Percentiles rank a stretch among this genome's conserved stretches.
These are phyloP conservation scores for Ophion costatus DNA, from an alignment of 2,888 invertebrate species.

Conservation along the genomic window DNA sequence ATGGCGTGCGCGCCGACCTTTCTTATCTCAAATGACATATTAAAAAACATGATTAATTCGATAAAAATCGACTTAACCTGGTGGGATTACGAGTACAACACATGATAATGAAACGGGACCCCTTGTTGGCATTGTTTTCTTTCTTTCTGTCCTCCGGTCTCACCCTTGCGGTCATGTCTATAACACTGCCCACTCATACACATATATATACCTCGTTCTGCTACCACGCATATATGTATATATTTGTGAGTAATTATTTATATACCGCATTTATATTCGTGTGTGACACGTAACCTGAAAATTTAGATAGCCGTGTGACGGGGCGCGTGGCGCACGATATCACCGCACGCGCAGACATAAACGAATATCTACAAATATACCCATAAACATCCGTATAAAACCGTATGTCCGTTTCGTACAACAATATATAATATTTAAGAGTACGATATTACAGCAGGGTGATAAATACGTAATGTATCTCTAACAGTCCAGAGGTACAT, in stretches of 20 bases:
- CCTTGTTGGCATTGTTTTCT: conserved; percentile 21
- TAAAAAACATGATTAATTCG: conserved; percentile 64
- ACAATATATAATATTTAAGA: not conserved
- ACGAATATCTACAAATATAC: conserved; percentile 9
- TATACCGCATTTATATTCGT: conserved; percentile 40
- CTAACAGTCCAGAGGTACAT: not conserved
- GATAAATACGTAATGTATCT: not conserved
- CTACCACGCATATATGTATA: no score
- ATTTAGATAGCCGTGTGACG: conserved; percentile 55
- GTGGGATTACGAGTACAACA: conserved; percentile 56
- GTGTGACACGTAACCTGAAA: conserved; percentile 58
- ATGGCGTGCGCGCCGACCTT: conserved; percentile 31
- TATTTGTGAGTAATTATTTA: conserved; percentile 28
- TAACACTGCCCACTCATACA: no score
- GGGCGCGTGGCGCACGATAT: conserved; percentile 55
- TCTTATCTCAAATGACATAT: conserved; percentile 59
- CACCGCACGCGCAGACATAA: conserved; percentile 22
- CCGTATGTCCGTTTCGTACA: not conserved
- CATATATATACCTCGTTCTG: no score
- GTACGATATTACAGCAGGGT: not conserved
- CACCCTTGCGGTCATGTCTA: not conserved
- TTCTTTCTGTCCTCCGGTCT: not conserved
- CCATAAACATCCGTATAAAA: not conserved
- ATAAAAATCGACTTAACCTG: conserved; percentile 61
- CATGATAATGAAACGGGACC: conserved; percentile 54